phyloP scores from a whole-genome alignment of 64 coral and sea anemone genomes.

The Orbicella faveolata region DNA sequence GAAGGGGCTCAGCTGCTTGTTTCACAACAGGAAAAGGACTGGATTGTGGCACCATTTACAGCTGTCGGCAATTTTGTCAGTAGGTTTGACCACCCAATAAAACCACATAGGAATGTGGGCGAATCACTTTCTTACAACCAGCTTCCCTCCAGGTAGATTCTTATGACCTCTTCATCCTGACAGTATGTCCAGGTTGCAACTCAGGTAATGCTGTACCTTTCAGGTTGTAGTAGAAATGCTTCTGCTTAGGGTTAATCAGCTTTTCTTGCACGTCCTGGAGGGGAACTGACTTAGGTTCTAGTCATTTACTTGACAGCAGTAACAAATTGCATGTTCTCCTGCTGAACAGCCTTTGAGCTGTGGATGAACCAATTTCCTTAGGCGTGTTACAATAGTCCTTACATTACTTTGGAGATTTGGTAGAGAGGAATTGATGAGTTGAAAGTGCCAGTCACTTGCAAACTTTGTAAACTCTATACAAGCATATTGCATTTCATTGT shows the following conservation, averaged over 20 bases:
- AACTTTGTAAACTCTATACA: not conserved
- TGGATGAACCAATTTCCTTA: constrained; percentile 12
- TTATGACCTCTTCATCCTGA: too few relatives aligned
- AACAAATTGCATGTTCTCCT: not conserved
- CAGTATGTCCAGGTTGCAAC: too few relatives aligned
- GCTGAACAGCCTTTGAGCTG: constrained; percentile 15
- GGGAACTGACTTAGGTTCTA: not conserved
- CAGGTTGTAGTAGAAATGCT: not conserved
- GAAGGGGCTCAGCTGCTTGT: not conserved
- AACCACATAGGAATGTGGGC: too few relatives aligned
- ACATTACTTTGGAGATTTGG: constrained; percentile 29
- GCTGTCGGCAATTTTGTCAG: too few relatives aligned
- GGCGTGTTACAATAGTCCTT: constrained; percentile 38
- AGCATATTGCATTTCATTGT: not conserved
- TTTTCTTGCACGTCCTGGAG: not conserved
- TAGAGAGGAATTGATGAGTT: constrained; percentile 14
- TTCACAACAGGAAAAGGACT: not conserved
- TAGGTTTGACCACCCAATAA: too few relatives aligned
- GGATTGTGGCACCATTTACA: not conserved
- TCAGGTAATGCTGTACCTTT: not conserved
- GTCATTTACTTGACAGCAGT: not conserved
- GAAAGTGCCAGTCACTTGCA: constrained; percentile 2
- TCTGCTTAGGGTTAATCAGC: not conserved
- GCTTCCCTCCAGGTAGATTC: too few relatives aligned
- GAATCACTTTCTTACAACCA: too few relatives aligned